A percentile compares a stretch with the other conserved stretches of the same genome.
Evolutionary conservation across 2,113 vertebrate species (phyloP).

Genomic region (Pedionomus torquatus): DNA sequence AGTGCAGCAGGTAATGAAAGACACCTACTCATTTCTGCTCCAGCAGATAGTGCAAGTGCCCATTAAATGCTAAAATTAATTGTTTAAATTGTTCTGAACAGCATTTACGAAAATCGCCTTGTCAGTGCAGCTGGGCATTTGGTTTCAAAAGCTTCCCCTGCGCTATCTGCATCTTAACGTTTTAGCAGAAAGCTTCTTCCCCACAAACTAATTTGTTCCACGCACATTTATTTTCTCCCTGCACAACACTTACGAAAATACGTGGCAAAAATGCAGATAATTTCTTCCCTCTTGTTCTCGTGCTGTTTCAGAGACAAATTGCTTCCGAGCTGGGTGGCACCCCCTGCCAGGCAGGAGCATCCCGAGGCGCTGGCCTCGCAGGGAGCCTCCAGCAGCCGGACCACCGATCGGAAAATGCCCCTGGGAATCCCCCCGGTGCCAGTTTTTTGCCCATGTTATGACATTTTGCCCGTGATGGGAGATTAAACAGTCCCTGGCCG

Average conservation of each 20-base stretch:
- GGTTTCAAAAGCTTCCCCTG: constrained; percentile 8
- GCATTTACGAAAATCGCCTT: constrained; percentile 3
- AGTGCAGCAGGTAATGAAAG: constrained; percentile 53
- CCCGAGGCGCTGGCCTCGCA: fast-evolving
- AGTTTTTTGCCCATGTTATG: too few species aligned
- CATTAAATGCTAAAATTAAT: constrained; percentile 66
- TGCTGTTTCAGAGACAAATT: neutral
- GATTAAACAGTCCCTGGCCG: neutral
- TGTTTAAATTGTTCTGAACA: constrained; percentile 56
- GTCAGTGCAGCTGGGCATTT: constrained; percentile 26
- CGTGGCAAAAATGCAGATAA: constrained; percentile 30
- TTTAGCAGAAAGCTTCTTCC: neutral
- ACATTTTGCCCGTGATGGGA: neutral
- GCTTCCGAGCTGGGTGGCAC: fast-evolving
- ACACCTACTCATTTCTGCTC: constrained; percentile 46
- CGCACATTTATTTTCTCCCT: neutral
- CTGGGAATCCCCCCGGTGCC: too few species aligned
- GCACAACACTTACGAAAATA: neutral
- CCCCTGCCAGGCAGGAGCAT: fast-evolving
- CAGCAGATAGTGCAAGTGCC: constrained; percentile 51
- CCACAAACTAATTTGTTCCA: constrained; percentile 33
- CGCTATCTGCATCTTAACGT: neutral
- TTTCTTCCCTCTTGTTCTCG: neutral
- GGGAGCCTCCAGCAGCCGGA: neutral
- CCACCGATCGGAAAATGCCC: fast-evolving